These are phyloP conservation scores for Nesogale talazaci DNA, from an alignment of 2,113 vertebrate species.

Conservation along the genomic window DNA sequence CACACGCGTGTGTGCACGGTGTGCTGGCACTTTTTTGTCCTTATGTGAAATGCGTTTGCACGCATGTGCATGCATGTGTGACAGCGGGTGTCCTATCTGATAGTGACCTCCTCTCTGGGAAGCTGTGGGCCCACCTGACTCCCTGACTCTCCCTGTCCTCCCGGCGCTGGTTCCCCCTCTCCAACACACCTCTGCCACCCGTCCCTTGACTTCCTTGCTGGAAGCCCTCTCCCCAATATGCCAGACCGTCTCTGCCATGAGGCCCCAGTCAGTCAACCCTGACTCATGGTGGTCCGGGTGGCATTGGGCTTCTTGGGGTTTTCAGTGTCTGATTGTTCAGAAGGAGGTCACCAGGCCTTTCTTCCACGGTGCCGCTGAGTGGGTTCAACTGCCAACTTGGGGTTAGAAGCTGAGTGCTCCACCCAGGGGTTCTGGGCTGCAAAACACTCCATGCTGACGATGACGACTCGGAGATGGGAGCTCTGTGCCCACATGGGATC, in stretches of 20 bases:
- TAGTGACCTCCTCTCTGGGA: background rate
- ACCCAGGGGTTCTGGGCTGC: background rate
- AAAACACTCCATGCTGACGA: accelerated
- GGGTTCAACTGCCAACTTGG: background rate
- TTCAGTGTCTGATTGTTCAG: background rate
- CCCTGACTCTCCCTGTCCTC: accelerated
- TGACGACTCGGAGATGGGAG: accelerated
- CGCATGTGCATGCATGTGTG: background rate
- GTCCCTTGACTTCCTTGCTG: background rate
- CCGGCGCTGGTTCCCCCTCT: no score
- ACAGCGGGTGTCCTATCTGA: no score
- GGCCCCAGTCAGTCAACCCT: background rate
- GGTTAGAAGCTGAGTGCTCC: background rate
- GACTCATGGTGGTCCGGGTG: background rate
- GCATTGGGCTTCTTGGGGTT: background rate
- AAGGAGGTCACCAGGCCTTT: background rate
- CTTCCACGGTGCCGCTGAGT: background rate
- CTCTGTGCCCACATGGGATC: accelerated
- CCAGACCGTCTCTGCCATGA: background rate
- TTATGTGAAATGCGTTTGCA: background rate
- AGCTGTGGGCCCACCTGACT: accelerated
- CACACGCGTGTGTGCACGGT: no score
- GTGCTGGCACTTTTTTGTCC: no score
- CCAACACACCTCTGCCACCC: background rate
- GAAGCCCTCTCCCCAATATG: background rate